phyloP scores from a whole-genome alignment of 2,888 invertebrate genomes.

The Bursaphelenchus okinawaensis region DNA sequence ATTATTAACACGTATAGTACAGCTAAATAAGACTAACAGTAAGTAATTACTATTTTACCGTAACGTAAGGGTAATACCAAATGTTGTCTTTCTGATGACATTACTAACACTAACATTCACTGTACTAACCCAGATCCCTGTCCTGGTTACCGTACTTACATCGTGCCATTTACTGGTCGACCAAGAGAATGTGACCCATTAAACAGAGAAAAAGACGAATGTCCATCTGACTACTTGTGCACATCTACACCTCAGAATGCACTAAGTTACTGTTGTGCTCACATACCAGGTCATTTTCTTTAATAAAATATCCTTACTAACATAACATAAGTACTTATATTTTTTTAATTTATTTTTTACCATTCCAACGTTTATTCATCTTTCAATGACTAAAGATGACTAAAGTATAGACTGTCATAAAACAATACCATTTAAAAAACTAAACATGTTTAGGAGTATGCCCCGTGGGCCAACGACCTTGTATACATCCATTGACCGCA shows the following conservation, averaged over 20 bases:
- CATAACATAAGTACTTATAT: no score
- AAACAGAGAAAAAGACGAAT: slow-evolving; percentile 22
- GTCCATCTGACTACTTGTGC: slow-evolving; percentile 28
- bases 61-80: no score
- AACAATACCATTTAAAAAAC: no score
- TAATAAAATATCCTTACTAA: no score
- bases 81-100: not conserved
- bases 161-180: slow-evolving; percentile 22
- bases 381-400: no score
- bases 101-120: not conserved
- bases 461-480: slow-evolving; percentile 22
- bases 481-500: slow-evolving; percentile 29
- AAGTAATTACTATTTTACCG: no score
- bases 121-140: slow-evolving; percentile 24
- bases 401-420: no score
- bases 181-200: slow-evolving; percentile 17
- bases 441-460: slow-evolving; percentile 25
- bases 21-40: no score
- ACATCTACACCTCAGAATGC: slow-evolving; percentile 13
- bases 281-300: slow-evolving; percentile 5
- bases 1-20: not conserved
- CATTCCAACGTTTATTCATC: no score
- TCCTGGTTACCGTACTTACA: slow-evolving; percentile 23
- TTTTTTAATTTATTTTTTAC: no score
- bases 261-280: slow-evolving; percentile 24